These are phyloP conservation scores for Tragelaphus scriptus DNA, from an alignment of 2,113 vertebrate species.

Conservation along the genomic window DNA sequence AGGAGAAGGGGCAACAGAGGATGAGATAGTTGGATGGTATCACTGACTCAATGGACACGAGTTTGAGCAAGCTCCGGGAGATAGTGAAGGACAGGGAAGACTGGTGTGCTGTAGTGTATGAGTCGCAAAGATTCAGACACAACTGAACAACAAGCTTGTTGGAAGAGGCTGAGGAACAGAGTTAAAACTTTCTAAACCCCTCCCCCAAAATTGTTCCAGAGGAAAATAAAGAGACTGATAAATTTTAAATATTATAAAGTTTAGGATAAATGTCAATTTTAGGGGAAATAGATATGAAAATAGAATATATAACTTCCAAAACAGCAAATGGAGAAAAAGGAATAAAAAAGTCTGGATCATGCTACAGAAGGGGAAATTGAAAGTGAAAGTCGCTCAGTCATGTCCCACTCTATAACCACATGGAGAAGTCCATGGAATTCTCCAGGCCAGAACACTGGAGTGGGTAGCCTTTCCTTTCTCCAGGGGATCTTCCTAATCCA, in stretches of 20 bases:
- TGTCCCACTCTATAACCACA: not conserved
- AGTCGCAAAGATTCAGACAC: too few relatives aligned
- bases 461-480: not conserved
- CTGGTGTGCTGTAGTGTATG: not conserved
- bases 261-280: not conserved
- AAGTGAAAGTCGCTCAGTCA: not conserved
- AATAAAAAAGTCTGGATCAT: not conserved
- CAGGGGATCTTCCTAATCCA: not conserved
- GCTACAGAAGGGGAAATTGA: not conserved
- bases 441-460: not conserved
- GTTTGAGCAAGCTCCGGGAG: not conserved
- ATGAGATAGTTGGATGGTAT: not conserved
- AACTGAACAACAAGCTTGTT: not conserved
- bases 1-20: not conserved
- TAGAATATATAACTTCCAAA: not conserved
- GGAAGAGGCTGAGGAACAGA: not conserved
- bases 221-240: not conserved
- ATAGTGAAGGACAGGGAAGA: not conserved
- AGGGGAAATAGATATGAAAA: not conserved
- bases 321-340: not conserved
- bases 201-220: not conserved
- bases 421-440: not conserved
- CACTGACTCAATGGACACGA: not conserved
- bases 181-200: not conserved
- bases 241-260: not conserved